Base-by-base conservation (phyloP, 2,797 vertebrate species). In the Morelia viridis region DNA sequence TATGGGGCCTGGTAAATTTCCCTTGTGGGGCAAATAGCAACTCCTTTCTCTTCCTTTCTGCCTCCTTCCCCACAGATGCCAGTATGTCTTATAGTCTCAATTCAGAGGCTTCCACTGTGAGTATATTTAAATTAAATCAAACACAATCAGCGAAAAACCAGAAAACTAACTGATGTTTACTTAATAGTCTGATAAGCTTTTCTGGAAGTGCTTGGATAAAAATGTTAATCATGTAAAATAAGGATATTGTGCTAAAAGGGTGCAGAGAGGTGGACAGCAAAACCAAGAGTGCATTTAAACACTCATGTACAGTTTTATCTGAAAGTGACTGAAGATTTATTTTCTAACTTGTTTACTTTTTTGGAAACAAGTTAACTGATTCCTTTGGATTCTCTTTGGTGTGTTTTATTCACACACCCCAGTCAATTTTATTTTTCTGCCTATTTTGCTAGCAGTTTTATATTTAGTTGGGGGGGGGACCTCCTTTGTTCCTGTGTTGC, bases 351-450 rank as follows among this genome's bases (percentile, higher is more conserved):
- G 12, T 88, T 22, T 90, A 50, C 13, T 71, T 6, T 80, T 26
- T 26, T 89, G 85, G 89, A 93, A 76, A n/a, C 35, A 92, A 71
- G 31, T 87, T 94, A 15, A 24, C 92, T 95, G 94, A 89, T n/a
- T 57, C 26, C 83, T 41, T 31, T 93, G 13, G 87, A 89, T 84
- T 60, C 6, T 1, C 86, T 91, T 93, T 88, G 50, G 92, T 95
- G 94, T 94, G 28, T 22, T 94, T 94, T 87, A 13, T 90, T 58
- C 26, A 10, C 41, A 83, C 95, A 89, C 91, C 91, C 41, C 91
- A 92, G 95, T 90, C 86, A 35, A 28, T 95, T 97, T 96, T 94
- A 71, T 94, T 96, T 94, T 65, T 28, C 94, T 93, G 93, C 85
- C 93, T 96, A 94, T 90, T 91, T 85, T 85, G 62, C 96, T 94